Percentiles rank a stretch among this genome's conserved stretches.
phyloP scores from a whole-genome alignment of 2,113 vertebrate species.

The Apaloderma vittatum region DNA sequence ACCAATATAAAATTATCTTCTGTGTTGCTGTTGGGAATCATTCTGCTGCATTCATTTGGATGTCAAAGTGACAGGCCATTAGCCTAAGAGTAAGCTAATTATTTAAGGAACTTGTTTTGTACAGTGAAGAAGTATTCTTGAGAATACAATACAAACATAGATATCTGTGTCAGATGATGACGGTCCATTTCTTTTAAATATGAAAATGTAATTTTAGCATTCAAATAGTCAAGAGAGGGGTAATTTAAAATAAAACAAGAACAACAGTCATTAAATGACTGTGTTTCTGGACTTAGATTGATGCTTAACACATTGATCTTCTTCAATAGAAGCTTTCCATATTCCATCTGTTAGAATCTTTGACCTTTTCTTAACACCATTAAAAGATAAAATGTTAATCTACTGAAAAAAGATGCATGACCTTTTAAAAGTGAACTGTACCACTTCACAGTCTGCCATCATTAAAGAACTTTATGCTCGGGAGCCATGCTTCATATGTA shows the following conservation, averaged over 20 bases:
- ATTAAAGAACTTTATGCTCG: slow-evolving; percentile 66
- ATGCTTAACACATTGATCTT: slow-evolving; percentile 77
- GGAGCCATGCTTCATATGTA: slow-evolving; percentile 61
- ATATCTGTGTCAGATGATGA: slow-evolving; percentile 33
- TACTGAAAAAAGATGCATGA: slow-evolving; percentile 89
- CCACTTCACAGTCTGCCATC: slow-evolving; percentile 50
- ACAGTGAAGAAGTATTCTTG: slow-evolving; percentile 3
- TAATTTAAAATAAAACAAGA: slow-evolving; percentile 65
- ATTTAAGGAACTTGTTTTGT: slow-evolving; percentile 64
- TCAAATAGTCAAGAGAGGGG: slow-evolving; percentile 11
- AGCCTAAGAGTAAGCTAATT: slow-evolving; percentile 57
- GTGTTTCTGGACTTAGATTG: slow-evolving; percentile 70
- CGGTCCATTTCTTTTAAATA: slow-evolving; percentile 16
- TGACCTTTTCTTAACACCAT: slow-evolving; percentile 84
- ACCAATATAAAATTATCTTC: slow-evolving; percentile 48
- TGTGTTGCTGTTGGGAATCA: background rate
- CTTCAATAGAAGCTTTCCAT: slow-evolving; percentile 77
- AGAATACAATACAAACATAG: slow-evolving; percentile 38
- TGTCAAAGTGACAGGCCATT: slow-evolving; percentile 53
- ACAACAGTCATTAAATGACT: slow-evolving; percentile 60
- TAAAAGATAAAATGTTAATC: slow-evolving; percentile 88
- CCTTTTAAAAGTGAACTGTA: slow-evolving; percentile 85
- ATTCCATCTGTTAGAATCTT: slow-evolving; percentile 82
- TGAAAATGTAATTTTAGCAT: slow-evolving; percentile 19
- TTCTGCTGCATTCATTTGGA: slow-evolving; percentile 51